Evolutionary conservation across 2,113 vertebrate genomes (phyloP).

Genomic region (Catharus minimus): DNA sequence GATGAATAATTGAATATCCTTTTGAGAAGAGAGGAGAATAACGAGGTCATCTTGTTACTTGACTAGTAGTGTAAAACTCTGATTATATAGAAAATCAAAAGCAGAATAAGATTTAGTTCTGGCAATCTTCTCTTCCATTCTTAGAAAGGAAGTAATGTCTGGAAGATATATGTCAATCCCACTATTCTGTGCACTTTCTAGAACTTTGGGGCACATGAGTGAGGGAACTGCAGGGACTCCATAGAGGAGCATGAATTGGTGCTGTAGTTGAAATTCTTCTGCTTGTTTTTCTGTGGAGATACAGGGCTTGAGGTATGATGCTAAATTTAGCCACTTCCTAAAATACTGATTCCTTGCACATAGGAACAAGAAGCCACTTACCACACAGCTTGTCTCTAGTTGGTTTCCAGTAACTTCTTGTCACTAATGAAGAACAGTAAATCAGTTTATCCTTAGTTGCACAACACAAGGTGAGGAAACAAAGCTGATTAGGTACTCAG

Average conservation of each 20-base stretch:
- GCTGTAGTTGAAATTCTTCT: background rate
- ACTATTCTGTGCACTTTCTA: background rate
- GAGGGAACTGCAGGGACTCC: background rate
- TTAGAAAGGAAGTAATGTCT: background rate
- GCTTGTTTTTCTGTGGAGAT: background rate
- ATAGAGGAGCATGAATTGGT: background rate
- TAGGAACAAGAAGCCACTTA: background rate
- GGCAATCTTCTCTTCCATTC: background rate
- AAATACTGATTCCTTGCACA: background rate
- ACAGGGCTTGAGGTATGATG: background rate
- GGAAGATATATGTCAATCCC: background rate
- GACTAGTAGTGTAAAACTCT: background rate
- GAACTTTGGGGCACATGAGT: background rate
- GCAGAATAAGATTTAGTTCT: background rate
- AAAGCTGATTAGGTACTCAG: conserved; percentile 54
- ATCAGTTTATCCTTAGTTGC: conserved; percentile 39
- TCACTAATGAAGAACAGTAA: background rate
- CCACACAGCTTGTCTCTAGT: background rate
- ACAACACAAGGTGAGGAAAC: conserved; percentile 39
- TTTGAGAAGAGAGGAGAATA: background rate
- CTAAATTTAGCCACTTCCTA: background rate
- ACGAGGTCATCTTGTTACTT: background rate
- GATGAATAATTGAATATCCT: background rate
- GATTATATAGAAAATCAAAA: background rate
- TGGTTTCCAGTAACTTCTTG: background rate